These are phyloP conservation scores for Stegostoma tigrinum DNA, from an alignment of 2,113 vertebrate species.

Conservation along the genomic window DNA sequence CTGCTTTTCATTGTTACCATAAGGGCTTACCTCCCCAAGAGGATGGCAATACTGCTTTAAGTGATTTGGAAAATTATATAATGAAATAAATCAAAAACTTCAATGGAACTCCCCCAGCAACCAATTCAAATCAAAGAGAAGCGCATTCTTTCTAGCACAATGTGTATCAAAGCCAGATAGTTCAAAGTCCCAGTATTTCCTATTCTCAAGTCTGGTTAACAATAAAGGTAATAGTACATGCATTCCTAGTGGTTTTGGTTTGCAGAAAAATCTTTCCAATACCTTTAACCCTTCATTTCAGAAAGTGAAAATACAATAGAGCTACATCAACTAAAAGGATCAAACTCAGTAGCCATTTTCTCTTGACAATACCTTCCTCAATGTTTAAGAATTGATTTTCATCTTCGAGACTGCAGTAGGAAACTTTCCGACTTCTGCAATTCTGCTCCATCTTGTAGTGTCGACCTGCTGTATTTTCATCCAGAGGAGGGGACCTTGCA, in stretches of 20 bases:
- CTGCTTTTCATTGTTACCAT: neutral
- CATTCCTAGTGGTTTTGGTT: neutral
- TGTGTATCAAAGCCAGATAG: neutral
- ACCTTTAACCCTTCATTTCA: neutral
- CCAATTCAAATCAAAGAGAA: neutral
- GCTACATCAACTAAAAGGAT: neutral
- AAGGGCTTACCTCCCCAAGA: neutral
- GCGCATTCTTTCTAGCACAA: neutral
- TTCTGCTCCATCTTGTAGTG: neutral
- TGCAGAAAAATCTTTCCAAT: neutral
- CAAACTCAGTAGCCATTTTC: neutral
- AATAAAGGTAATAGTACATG: neutral
- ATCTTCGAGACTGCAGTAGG: neutral
- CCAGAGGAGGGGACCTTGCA: no score
- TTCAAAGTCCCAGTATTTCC: conserved; percentile 15
- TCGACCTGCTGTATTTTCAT: neutral
- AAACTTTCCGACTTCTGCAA: neutral
- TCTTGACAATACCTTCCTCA: neutral
- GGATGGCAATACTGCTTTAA: neutral
- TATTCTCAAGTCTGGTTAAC: neutral
- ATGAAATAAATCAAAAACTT: neutral
- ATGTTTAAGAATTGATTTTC: neutral
- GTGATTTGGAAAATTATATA: neutral
- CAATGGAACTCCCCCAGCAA: neutral
- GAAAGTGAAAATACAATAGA: neutral